Base-by-base conservation (phyloP, 2,888 invertebrate genomes). In the Branchinecta sandiegonensis region DNA sequence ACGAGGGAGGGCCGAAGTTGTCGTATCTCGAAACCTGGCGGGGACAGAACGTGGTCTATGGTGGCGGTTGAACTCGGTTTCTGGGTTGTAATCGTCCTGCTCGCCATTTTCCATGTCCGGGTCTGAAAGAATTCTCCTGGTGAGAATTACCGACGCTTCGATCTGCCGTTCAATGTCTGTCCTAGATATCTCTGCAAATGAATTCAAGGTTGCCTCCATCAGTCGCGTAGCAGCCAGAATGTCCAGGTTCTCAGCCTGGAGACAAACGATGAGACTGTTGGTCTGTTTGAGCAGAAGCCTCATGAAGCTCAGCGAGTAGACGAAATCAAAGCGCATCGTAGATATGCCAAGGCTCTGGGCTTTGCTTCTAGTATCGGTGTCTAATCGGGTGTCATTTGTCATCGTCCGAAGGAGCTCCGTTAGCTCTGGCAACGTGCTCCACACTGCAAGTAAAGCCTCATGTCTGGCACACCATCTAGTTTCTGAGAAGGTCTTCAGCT, bases 171-270 rank as follows among this genome's bases (percentile, higher is more conserved):
- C 65, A 8, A 65, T 65, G 65, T 65, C 65, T 46, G 46, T 65
- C 12, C n/a, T 65, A 8, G 23, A 23, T 11, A 65, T 23, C 4
- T 37, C 46, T 37, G 65, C 65, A n/a, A n/a, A n/a, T n/a, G n/a
- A n/a, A n/a, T n/a, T n/a, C 23, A 65, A 37, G 46, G 65, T 65
- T 65, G 65, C 65, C 65, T 23, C 65, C 23, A 65, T 37, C 65
- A 65, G 46, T 12, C 46, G 23, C 12, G 23, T 65, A 4, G 65
- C 11, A 9, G 23, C 65, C 23, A 65, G 23, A 37, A 65, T n/a
- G n/a, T 65, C 65, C 65, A 65, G 46, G 2, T 65, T 65, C 46
- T 65, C 65, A 37, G 65, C 65, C 46, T 65, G 65, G 23, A 65
- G 56, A 14, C 56, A 56, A 4, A 14, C 14, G n/a, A 14, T 56